Evolutionary conservation across 2,797 vertebrate genomes (phyloP).

Genomic region (Chelmon rostratus): DNA sequence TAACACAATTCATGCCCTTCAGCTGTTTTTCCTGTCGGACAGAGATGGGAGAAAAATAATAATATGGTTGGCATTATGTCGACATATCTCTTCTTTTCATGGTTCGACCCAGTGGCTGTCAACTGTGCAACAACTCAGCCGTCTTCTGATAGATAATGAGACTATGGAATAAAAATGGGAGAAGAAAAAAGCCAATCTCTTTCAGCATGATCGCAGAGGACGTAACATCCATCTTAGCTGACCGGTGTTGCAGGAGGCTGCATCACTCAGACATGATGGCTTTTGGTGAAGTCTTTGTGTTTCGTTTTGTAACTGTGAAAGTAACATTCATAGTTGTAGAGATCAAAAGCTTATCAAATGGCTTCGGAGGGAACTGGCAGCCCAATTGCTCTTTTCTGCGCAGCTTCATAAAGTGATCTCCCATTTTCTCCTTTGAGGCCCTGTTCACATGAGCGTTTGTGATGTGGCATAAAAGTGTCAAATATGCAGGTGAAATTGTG

Average conservation of each 20-base stretch:
- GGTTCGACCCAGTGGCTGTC: constrained; percentile 54
- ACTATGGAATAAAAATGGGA: constrained; percentile 53
- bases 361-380: constrained; percentile 46
- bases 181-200: constrained; percentile 24
- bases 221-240: constrained; percentile 54
- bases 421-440: constrained; percentile 37
- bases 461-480: constrained; percentile 24
- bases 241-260: constrained; percentile 68
- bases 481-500: constrained; percentile 32
- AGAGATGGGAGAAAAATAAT: constrained; percentile 66
- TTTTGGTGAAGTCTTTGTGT: constrained; percentile 61
- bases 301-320: constrained; percentile 69
- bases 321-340: constrained; percentile 49
- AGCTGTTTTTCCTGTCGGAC: constrained; percentile 72
- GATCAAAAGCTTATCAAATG: constrained; percentile 69
- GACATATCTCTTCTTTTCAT: constrained; percentile 65
- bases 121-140: constrained; percentile 52
- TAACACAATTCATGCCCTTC: constrained; percentile 74
- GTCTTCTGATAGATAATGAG: constrained; percentile 63
- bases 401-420: constrained; percentile 43
- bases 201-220: constrained; percentile 46
- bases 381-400: constrained; percentile 49
- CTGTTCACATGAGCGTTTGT: constrained; percentile 33
- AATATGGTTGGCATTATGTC: constrained; percentile 71
- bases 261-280: constrained; percentile 65